Percentiles rank a stretch among this genome's conserved stretches.
These are phyloP conservation scores for Rhea pennata DNA, from an alignment of 2,113 vertebrate species.

Conservation along the genomic window DNA sequence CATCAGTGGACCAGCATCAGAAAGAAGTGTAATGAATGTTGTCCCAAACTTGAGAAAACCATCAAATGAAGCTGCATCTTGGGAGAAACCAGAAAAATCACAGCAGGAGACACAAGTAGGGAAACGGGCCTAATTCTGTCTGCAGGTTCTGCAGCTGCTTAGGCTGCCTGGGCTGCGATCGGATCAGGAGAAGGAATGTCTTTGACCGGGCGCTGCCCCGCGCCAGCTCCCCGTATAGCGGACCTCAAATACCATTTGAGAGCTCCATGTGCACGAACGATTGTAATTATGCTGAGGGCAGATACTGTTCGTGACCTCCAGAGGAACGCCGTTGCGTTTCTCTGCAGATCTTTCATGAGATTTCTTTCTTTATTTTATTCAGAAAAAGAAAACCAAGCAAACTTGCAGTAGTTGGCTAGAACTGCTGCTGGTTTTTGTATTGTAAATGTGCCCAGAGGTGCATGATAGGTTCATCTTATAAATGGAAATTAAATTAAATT, in stretches of 20 bases:
- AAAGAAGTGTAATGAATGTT: not conserved
- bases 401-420: conserved; percentile 9
- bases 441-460: conserved; percentile 60
- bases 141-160: not conserved
- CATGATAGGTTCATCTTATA: conserved; percentile 61
- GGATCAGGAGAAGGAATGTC: not conserved
- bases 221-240: not conserved
- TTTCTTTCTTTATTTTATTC: not conserved
- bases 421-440: not conserved
- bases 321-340: not conserved
- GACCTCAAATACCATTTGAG: not conserved
- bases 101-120: not conserved
- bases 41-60: not conserved
- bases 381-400: not conserved
- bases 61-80: not conserved
- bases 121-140: not conserved
- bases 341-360: not conserved
- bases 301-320: not conserved
- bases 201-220: not conserved
- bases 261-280: rapidly evolving
- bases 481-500: conserved; percentile 73
- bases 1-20: not conserved
- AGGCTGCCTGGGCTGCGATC: not conserved
- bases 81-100: not conserved
- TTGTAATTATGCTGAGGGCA: not conserved